Evolutionary conservation across 1,140 invertebrate genomes (phyloP).

Genomic region (Aphelinus atriplicis): DNA sequence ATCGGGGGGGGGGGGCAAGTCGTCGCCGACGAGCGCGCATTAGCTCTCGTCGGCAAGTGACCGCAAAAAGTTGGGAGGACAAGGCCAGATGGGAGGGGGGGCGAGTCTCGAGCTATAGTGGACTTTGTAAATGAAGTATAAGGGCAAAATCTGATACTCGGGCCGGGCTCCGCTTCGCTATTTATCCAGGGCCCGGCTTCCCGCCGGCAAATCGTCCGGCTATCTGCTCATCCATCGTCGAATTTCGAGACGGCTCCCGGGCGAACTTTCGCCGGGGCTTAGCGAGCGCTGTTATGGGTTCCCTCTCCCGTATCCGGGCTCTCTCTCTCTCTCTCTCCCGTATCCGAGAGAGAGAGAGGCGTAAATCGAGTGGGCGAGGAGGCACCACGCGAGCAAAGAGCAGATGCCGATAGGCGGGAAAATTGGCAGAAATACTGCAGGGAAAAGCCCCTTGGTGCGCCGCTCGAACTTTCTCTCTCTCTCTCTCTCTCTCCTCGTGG

Average conservation of each 20-base stretch:
- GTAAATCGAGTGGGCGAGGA: conserved; percentile 15
- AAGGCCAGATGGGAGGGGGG: too few species aligned
- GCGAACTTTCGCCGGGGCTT: conserved; percentile 18
- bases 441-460: conserved; percentile 45
- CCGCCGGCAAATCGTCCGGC: neutral
- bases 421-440: conserved; percentile 8
- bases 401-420: conserved; percentile 18
- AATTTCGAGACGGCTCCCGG: neutral
- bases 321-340: neutral
- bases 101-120: too few species aligned
- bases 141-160: too few species aligned
- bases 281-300: conserved; percentile 18
- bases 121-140: too few species aligned
- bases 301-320: neutral
- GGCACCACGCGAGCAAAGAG: neutral
- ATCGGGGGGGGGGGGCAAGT: too few species aligned
- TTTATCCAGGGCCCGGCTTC: too few species aligned
- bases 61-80: too few species aligned
- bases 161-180: too few species aligned
- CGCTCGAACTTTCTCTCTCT: neutral
- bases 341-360: conserved; percentile 6
- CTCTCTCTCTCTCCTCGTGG: neutral
- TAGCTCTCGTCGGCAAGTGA: too few species aligned
- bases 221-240: conserved; percentile 10
- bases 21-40: too few species aligned